Percentiles rank a stretch among this genome's conserved stretches.
Conservation (phyloP, 2,113 vertebrate genomes). For the Empidonax alnorum region DNA sequence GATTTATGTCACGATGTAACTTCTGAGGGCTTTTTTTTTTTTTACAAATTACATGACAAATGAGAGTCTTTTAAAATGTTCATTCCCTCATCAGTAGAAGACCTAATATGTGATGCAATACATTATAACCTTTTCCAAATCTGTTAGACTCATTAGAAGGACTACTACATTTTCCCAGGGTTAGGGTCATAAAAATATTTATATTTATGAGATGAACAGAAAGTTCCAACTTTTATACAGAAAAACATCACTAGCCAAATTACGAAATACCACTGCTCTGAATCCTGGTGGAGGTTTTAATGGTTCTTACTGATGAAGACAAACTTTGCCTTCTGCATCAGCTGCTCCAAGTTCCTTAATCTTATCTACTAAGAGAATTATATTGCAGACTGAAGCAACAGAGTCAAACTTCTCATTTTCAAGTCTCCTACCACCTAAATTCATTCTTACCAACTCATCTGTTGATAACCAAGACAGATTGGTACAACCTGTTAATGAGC, state of each 20-base stretch:
- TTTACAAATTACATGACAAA: neutral
- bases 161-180: neutral
- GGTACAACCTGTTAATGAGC: neutral
- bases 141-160: neutral
- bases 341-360: neutral
- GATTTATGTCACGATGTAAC: neutral
- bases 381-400: neutral
- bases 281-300: neutral
- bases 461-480: neutral
- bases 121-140: neutral
- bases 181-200: constrained; percentile 29
- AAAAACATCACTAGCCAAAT: neutral
- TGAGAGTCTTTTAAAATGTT: neutral
- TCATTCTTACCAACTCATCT: neutral
- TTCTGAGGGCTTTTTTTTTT: neutral
- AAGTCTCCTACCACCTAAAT: neutral
- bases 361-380: neutral
- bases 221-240: neutral
- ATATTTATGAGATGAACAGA: neutral
- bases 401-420: neutral
- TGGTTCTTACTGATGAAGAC: neutral
- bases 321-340: neutral
- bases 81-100: neutral
- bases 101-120: neutral
- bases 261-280: neutral